These are phyloP conservation scores for Drosophila paracracens DNA, from an alignment of 2,888 invertebrate genomes.

Conservation along the genomic window DNA sequence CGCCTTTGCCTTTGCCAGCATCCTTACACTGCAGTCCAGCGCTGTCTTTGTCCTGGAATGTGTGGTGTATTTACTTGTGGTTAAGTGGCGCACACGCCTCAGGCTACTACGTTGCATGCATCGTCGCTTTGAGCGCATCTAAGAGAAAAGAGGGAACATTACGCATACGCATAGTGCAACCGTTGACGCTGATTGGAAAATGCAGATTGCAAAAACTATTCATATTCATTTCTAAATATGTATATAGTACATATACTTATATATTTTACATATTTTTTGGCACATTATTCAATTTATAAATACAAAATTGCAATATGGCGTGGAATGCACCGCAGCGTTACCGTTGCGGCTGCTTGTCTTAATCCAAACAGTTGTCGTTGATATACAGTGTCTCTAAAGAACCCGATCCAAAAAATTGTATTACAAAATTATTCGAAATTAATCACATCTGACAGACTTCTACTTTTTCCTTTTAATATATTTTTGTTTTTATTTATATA, in stretches of 20 bases:
- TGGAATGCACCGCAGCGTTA: slow-evolving; percentile 70
- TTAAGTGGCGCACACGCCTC: slow-evolving; percentile 54
- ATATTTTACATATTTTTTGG: slow-evolving; percentile 70
- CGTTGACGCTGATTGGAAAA: slow-evolving; percentile 28
- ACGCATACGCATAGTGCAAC: slow-evolving; percentile 33
- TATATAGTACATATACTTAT: slow-evolving; percentile 18
- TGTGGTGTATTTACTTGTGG: slow-evolving; percentile 54
- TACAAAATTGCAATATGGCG: slow-evolving; percentile 73
- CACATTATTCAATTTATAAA: slow-evolving; percentile 79
- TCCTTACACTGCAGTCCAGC: slow-evolving; percentile 55
- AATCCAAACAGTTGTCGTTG: slow-evolving; percentile 64
- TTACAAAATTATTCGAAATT: neutral
- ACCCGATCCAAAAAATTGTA: neutral
- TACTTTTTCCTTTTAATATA: neutral
- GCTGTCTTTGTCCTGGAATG: slow-evolving; percentile 66
- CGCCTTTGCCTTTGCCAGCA: slow-evolving; percentile 66
- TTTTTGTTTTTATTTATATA: neutral
- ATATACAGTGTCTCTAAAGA: slow-evolving; percentile 34
- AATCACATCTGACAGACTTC: neutral
- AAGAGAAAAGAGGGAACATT: slow-evolving; percentile 8
- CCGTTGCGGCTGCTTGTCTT: slow-evolving; percentile 73
- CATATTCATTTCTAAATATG: slow-evolving; percentile 37
- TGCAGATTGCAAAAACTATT: slow-evolving; percentile 30
- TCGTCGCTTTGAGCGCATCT: slow-evolving; percentile 46
- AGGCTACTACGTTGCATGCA: slow-evolving; percentile 64